These are phyloP conservation scores for Cylloceria caligata DNA, from an alignment of 2,888 invertebrate species.

Conservation along the genomic window DNA sequence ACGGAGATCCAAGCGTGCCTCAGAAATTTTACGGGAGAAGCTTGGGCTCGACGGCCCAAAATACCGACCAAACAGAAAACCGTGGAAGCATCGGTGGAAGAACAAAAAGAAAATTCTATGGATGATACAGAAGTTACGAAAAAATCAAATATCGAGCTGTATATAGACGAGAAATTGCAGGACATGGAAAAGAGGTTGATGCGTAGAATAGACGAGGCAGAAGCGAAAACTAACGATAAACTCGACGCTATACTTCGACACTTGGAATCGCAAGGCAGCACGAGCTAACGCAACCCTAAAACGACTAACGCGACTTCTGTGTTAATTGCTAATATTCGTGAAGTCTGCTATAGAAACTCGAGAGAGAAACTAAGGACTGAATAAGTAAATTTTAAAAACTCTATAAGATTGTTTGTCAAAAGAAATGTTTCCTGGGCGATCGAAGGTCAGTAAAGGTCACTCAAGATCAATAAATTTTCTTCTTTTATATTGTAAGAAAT, in stretches of 20 bases:
- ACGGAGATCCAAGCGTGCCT: constrained; percentile 49
- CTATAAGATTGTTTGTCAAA: neutral
- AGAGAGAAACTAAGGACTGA: neutral
- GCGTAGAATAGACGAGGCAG: constrained; percentile 78
- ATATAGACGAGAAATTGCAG: constrained; percentile 80
- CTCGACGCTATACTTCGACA: constrained; percentile 79
- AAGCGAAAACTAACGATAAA: constrained; percentile 80
- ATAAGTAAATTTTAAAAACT: constrained; percentile 6
- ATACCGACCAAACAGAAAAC: constrained; percentile 3
- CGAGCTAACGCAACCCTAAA: neutral
- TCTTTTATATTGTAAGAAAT: constrained; percentile 53
- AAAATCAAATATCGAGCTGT: constrained; percentile 67
- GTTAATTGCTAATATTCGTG: neutral
- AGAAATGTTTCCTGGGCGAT: neutral
- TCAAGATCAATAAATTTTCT: neutral
- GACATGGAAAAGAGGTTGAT: constrained; percentile 80
- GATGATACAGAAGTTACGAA: neutral
- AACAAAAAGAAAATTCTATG: constrained; percentile 1
- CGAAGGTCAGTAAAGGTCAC: neutral
- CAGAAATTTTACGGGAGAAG: constrained; percentile 43
- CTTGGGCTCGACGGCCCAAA: no score
- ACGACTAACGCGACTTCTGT: neutral
- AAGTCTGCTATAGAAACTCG: neutral
- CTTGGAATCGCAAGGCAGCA: constrained; percentile 61
- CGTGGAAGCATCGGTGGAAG: neutral